Evolutionary conservation across 2,888 invertebrate species (phyloP).

Genomic region (Coecobrya sp.): DNA sequence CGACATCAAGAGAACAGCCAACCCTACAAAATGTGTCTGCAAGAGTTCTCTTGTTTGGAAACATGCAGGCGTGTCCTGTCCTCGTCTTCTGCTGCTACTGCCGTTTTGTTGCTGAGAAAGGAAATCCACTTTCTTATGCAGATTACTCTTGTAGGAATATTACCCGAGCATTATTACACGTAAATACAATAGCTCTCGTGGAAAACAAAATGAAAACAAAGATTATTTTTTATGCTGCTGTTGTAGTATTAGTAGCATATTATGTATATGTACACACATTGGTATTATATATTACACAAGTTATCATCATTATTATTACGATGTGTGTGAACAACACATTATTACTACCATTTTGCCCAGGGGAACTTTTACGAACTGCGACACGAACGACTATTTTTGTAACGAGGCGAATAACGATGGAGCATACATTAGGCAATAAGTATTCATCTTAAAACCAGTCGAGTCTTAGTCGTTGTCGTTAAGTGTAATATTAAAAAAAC

Average conservation of each 20-base stretch:
- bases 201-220: slow-evolving; percentile 33
- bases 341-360: slow-evolving; percentile 64
- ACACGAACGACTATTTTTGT: slow-evolving; percentile 58
- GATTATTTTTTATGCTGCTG: slow-evolving; percentile 27
- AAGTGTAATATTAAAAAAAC: slow-evolving; percentile 60
- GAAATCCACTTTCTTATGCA: slow-evolving; percentile 72
- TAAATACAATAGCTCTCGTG: neutral
- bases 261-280: neutral
- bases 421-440: slow-evolving; percentile 52
- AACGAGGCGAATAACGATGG: slow-evolving; percentile 53
- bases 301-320: slow-evolving; percentile 54
- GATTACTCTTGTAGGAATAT: slow-evolving; percentile 66
- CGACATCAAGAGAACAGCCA: slow-evolving; percentile 70
- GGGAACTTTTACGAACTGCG: slow-evolving; percentile 50
- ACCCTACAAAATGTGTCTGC: slow-evolving; percentile 61
- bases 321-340: slow-evolving; percentile 74
- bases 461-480: slow-evolving; percentile 34
- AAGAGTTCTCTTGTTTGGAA: slow-evolving; percentile 25
- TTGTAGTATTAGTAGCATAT: neutral
- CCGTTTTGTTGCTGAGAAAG: slow-evolving; percentile 23
- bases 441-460: slow-evolving; percentile 10
- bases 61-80: slow-evolving; percentile 62
- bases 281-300: neutral
- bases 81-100: neutral
- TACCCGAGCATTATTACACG: slow-evolving; percentile 35